Evolutionary conservation across 2,797 vertebrate genomes (phyloP), one percentile per base, ranked within the genome.

Genomic region (Zalophus californianus): DNA sequence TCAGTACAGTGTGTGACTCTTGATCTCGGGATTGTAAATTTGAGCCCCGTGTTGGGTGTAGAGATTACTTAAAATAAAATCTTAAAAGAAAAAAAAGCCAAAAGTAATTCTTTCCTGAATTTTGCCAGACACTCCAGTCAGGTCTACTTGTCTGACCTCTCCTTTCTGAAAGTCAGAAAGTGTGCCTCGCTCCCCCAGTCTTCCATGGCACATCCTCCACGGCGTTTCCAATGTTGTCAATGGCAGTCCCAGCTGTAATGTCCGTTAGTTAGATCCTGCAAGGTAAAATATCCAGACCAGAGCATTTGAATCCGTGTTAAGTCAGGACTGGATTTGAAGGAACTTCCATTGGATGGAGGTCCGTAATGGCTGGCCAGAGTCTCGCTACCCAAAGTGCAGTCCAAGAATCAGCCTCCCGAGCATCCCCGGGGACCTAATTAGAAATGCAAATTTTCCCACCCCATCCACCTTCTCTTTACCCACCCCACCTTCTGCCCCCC

Each of bases 151-250:
- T 58, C 79, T 62, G 70, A 50, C 35, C 5, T 48, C 54, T 75
- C 41, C 25, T 75, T 23, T 20, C 41, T 27, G 64, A 79, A 87
- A 56, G 72, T 13, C 20, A 32, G 48, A 12, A 44, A 14, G 0
- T 12, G 4, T 32, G 21, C 13, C 38, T 54, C 9, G 13, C 66
- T 5, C 79, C 14, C 27, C 56, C 35, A 2, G 50, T 2, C 60
- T 7, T 6, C 70, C 3, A 2, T 0, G 2, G 10, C 4, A 12
- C 11, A 12, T 64, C 44, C 64, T n/a, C 15, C 16, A 3, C 0
- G 32, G 10, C n/a, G 9, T 73, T 44, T 38, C 79, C 27, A 20
- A 2, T 2, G 15, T 21, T 14, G 3, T n/a, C 4, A 6, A 1
- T 7, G 29, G 60, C 14, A 13, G 3, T 32, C 21, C 21, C 32